Evolutionary conservation across 2,888 invertebrate species (phyloP).

Genomic region (Parelbella ahira): DNA sequence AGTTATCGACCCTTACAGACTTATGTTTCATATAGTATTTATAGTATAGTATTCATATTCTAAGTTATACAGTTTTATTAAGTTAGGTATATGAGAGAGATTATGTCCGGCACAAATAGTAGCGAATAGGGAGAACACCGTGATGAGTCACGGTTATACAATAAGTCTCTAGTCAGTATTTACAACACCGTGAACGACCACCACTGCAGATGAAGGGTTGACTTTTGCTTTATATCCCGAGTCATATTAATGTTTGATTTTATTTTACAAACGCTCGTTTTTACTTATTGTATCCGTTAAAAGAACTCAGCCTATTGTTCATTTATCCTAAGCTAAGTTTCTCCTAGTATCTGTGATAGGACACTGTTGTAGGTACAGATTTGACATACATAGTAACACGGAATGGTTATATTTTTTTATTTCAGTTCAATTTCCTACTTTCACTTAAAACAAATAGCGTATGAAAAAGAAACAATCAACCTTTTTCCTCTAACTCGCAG

Average conservation of each 20-base stretch:
- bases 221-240: constrained; percentile 3
- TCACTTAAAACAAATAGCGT: neutral
- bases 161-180: constrained; percentile 56
- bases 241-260: neutral
- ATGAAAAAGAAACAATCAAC: constrained; percentile 4
- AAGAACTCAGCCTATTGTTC: no score
- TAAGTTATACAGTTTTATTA: no score
- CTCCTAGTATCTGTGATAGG: no score
- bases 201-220: constrained; percentile 34
- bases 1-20: no score
- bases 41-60: no score
- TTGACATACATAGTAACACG: no score
- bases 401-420: no score
- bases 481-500: constrained; percentile 1
- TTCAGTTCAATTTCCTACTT: neutral
- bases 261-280: no score
- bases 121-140: constrained; percentile 62
- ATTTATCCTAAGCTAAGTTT: no score
- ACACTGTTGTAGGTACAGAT: no score
- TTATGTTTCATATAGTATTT: no score
- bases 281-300: neutral
- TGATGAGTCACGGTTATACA: constrained; percentile 75
- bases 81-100: no score
- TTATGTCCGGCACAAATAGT: constrained; percentile 33
- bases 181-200: constrained; percentile 47